Conservation (phyloP, 2,113 vertebrate species). For the Pithys albifrons region DNA sequence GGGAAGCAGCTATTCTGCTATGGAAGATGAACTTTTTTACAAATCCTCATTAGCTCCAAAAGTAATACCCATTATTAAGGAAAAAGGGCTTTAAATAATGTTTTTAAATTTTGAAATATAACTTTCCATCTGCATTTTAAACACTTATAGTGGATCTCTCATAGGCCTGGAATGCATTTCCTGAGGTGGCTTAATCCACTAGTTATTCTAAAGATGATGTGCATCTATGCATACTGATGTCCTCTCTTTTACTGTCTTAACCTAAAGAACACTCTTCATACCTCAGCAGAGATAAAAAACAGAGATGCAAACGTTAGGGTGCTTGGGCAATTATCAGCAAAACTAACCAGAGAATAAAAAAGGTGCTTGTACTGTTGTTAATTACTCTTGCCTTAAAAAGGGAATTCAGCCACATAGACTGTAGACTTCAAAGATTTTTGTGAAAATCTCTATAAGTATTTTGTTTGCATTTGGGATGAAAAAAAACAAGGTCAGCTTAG, state of each 20-base stretch:
- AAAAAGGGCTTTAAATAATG: slow-evolving; percentile 20
- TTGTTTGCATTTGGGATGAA: slow-evolving; percentile 77
- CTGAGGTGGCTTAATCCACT: slow-evolving; percentile 24
- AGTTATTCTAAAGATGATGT: not conserved
- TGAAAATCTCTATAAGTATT: slow-evolving; percentile 54
- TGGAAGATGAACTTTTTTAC: slow-evolving; percentile 12
- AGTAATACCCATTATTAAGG: slow-evolving; percentile 11
- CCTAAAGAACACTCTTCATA: slow-evolving; percentile 4
- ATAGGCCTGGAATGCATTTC: slow-evolving; percentile 21
- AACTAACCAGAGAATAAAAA: not conserved
- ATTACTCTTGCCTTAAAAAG: slow-evolving; percentile 29
- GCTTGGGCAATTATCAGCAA: slow-evolving; percentile 6
- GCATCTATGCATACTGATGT: not conserved
- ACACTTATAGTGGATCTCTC: not conserved
- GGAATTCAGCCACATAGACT: not conserved
- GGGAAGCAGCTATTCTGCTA: not conserved
- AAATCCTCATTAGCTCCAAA: slow-evolving; percentile 55
- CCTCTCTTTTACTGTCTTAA: not conserved
- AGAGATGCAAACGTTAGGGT: not conserved
- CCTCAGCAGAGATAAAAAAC: not conserved
- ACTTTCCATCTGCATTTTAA: slow-evolving; percentile 51
- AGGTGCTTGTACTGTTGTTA: not conserved
- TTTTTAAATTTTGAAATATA: slow-evolving; percentile 59
- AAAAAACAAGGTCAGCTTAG: slow-evolving; percentile 87
- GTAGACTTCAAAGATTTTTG: slow-evolving; percentile 40